Conservation (phyloP, 53 echinoderm and acorn worm genomes). For the Stichopus horrens region DNA sequence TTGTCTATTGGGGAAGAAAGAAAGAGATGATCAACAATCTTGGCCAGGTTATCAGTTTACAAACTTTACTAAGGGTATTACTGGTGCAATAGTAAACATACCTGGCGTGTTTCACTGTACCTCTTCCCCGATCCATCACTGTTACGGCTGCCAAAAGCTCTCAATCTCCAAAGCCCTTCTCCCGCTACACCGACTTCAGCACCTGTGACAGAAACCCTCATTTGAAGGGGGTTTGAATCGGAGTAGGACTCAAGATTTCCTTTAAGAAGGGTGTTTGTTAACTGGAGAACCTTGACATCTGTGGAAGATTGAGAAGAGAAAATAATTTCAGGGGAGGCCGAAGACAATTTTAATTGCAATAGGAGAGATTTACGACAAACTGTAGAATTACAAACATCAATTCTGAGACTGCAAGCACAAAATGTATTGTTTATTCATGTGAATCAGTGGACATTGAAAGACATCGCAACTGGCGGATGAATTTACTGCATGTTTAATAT, state of each 20-base stretch:
- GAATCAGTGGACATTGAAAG: too few relatives aligned
- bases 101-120: slow-evolving; percentile 69
- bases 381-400: too few relatives aligned
- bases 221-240: slow-evolving; percentile 56
- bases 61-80: too few relatives aligned
- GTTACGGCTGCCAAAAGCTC: slow-evolving; percentile 74
- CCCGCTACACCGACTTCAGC: slow-evolving; percentile 67
- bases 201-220: slow-evolving; percentile 64
- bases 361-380: too few relatives aligned
- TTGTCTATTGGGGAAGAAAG: too few relatives aligned
- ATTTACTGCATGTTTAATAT: too few relatives aligned
- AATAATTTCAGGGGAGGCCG: not conserved
- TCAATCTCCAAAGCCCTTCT: slow-evolving; percentile 70
- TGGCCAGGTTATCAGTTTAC: too few relatives aligned
- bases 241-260: slow-evolving; percentile 66
- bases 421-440: too few relatives aligned
- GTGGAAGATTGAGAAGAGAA: not conserved
- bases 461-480: too few relatives aligned
- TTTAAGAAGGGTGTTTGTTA: slow-evolving; percentile 43
- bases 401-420: too few relatives aligned
- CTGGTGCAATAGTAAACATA: slow-evolving; percentile 16
- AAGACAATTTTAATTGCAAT: not conserved
- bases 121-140: slow-evolving; percentile 73
- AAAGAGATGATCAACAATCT: too few relatives aligned
- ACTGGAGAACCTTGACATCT: slow-evolving; percentile 43